Evolutionary conservation across 2,113 vertebrate genomes (phyloP), one percentile per base, ranked within the genome.

Genomic region (Elachura formosa): DNA sequence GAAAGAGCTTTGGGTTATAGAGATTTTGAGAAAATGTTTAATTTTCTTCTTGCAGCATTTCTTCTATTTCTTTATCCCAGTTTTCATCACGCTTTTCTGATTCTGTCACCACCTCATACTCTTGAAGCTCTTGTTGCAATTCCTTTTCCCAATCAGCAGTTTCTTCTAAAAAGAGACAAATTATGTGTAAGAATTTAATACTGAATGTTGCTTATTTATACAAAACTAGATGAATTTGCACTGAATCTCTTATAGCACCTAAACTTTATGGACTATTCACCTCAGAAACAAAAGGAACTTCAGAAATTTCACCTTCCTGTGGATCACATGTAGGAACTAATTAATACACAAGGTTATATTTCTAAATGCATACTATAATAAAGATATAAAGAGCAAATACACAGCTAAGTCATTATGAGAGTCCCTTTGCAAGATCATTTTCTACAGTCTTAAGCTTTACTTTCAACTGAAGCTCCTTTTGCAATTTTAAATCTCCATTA

Each of bases 61-160:
- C 98, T 96, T 99, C 99, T 51, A 99, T 99, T 98, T 99, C 99
- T 74, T 98, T 98, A 91, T 99, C 99, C 99, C 99, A 99, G 93
- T 99, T 98, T 79, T 99, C 98, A 74, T 99, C 99, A 63, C 96
- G 98, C 92, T 98, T 99, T 94, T 98, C 99, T 1, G 98, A 95
- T 76, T 99, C 99, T 1, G 98, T 96, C 85, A 99, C 98, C 86
- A 99, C 98, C 94, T 99, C 99, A 52, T 99, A 99, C 76, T 99
- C 99, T 93, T 99, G 99, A 51, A 99, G 98, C 84, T 99, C 99
- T 92, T 99, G 98, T 83, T 99, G 99, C 10, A 99, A 97, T 96
- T 99, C 99, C 91, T 99, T 98, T 91, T 99, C 99, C 99, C 99
- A 99, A 20, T 99, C 99, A 14, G 98, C 96, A 16, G 98, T 85